Evolutionary conservation across 2,797 vertebrate genomes (phyloP).

Genomic region (Notamacropus eugenii): DNA sequence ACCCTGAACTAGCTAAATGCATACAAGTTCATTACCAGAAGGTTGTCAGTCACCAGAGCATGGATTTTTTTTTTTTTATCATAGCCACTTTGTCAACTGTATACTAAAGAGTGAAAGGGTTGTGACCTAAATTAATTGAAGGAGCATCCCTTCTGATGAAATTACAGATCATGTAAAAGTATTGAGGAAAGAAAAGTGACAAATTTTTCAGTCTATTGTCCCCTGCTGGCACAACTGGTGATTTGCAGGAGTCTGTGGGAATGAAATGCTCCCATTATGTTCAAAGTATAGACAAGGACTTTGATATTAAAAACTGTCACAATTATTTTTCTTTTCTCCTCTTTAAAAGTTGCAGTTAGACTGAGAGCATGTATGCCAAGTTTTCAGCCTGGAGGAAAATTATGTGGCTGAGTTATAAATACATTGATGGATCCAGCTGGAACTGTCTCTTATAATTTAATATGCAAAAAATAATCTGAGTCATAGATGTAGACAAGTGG

Average conservation of each 20-base stretch:
- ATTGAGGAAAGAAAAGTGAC: background rate
- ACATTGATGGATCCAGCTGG: constrained; percentile 79
- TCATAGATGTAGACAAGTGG: constrained; percentile 66
- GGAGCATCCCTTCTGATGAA: background rate
- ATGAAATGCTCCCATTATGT: constrained; percentile 52
- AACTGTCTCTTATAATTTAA: constrained; percentile 81
- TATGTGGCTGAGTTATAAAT: constrained; percentile 82
- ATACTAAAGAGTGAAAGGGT: background rate
- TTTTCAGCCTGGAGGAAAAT: constrained; percentile 81
- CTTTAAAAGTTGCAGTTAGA: constrained; percentile 65
- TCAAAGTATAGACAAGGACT: constrained; percentile 61
- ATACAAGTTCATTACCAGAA: background rate
- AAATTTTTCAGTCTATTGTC: background rate
- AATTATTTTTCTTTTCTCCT: constrained; percentile 66
- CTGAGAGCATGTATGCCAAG: constrained; percentile 70
- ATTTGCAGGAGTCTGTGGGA: background rate
- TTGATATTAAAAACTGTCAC: constrained; percentile 63
- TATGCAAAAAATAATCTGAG: constrained; percentile 81
- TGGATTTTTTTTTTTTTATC: background rate
- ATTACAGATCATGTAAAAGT: background rate
- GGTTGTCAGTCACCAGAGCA: background rate
- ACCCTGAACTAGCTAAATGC: background rate
- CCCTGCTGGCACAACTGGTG: constrained; percentile 3
- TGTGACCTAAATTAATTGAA: background rate
- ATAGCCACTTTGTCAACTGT: background rate